phyloP scores from a whole-genome alignment of 37 sponge, comb jelly and placozoan genomes.

The Tethya wilhelma region DNA sequence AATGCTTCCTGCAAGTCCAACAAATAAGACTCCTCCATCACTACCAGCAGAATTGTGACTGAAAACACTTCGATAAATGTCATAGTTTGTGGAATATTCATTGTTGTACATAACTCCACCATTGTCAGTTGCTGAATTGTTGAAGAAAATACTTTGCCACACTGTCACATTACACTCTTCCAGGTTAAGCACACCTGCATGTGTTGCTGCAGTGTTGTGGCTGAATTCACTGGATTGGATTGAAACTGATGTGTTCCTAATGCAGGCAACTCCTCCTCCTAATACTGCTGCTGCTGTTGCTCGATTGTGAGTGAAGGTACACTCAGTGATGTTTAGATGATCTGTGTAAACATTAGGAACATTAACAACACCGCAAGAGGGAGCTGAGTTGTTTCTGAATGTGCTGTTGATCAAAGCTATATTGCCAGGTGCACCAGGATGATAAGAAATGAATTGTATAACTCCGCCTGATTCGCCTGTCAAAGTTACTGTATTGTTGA shows the following conservation, averaged over 20 bases:
- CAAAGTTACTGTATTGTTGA: not conserved
- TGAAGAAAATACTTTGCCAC: not conserved
- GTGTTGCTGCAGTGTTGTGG: not conserved
- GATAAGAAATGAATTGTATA: not conserved
- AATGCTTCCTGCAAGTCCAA: not conserved
- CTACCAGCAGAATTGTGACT: not conserved
- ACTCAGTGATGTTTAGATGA: not conserved
- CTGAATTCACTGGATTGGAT: constrained; percentile 1
- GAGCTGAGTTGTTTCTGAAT: not conserved
- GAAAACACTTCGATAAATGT: not conserved
- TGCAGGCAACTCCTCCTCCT: constrained; percentile 2
- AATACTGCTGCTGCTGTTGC: not conserved
- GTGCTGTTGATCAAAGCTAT: not conserved
- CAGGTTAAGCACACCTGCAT: not conserved
- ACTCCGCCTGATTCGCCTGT: not conserved
- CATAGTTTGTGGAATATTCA: not conserved
- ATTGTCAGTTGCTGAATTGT: not conserved
- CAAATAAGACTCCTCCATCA: not conserved
- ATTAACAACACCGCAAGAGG: not conserved
- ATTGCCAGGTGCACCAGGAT: not conserved
- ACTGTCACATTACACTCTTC: not conserved
- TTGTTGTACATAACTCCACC: constrained; percentile 1
- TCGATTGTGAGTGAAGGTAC: not conserved
- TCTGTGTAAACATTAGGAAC: not conserved
- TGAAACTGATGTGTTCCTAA: not conserved